Conservation (phyloP, 1,140 invertebrate genomes). For the Eueides isabella region DNA sequence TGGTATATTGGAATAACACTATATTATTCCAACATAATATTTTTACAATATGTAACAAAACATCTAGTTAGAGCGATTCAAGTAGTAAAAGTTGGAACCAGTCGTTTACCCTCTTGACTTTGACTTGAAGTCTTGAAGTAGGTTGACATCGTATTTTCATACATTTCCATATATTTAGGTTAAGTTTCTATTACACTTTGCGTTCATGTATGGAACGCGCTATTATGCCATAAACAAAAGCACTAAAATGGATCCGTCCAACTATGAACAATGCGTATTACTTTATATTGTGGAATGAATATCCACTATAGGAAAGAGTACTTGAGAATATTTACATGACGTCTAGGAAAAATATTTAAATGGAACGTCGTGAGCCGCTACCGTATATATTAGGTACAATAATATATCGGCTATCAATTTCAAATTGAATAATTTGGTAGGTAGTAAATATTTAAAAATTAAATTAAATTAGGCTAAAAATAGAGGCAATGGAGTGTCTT, state of each 20-base stretch:
- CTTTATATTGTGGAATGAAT: background rate
- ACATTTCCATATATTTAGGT: constrained; percentile 26
- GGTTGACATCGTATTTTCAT: constrained; percentile 25
- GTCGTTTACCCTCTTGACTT: constrained; percentile 36
- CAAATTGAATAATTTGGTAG: too few relatives aligned
- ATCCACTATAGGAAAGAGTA: background rate
- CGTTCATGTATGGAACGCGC: constrained; percentile 9
- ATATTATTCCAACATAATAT: background rate
- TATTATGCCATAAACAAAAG: constrained; percentile 10
- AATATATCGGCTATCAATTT: too few relatives aligned
- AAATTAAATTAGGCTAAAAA: too few relatives aligned
- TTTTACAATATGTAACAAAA: background rate
- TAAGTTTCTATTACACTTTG: constrained; percentile 16
- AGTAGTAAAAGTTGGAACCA: constrained; percentile 17
- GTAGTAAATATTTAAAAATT: too few relatives aligned
- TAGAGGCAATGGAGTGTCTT: too few relatives aligned
- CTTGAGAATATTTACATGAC: background rate
- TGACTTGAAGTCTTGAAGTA: constrained; percentile 35
- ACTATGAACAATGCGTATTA: constrained; percentile 4
- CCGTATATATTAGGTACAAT: too few relatives aligned
- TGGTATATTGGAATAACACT: background rate
- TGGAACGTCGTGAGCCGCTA: too few relatives aligned
- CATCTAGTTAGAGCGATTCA: constrained; percentile 22
- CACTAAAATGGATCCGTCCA: background rate
- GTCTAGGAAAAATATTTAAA: background rate